These are phyloP conservation scores for Caenorhabditis sp. DNA, from an alignment of 2,888 invertebrate genomes.

Conservation along the genomic window DNA sequence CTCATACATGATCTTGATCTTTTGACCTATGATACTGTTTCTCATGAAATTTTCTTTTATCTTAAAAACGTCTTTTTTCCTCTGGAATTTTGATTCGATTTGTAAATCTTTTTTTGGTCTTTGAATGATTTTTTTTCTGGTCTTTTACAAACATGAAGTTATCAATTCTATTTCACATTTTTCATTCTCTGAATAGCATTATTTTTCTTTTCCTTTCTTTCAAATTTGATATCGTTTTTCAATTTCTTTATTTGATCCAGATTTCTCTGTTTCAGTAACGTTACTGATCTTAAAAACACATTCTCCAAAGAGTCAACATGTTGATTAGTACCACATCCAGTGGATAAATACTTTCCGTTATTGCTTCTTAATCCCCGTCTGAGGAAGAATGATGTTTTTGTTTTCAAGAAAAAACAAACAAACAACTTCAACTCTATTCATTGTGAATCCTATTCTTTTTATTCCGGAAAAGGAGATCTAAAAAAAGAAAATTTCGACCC, in stretches of 20 bases:
- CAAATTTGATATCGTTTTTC: too few relatives aligned
- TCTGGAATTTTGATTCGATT: slow-evolving; percentile 38
- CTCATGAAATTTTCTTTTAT: not conserved
- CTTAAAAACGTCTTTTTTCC: too few relatives aligned
- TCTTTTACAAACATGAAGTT: too few relatives aligned
- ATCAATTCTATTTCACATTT: too few relatives aligned
- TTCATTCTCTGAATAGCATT: too few relatives aligned
- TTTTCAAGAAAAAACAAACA: slow-evolving; percentile 36
- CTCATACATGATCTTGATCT: not conserved
- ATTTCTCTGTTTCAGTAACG: too few relatives aligned
- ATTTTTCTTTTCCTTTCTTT: too few relatives aligned
- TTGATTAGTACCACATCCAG: slow-evolving; percentile 20
- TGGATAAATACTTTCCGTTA: slow-evolving; percentile 5
- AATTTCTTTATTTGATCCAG: too few relatives aligned
- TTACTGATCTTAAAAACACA: not conserved
- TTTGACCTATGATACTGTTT: too few relatives aligned
- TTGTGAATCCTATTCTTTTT: slow-evolving; percentile 16
- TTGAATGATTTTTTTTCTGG: too few relatives aligned
- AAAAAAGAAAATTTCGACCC: slow-evolving; percentile 17
- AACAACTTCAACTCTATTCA: slow-evolving; percentile 57
- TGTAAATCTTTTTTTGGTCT: slow-evolving; percentile 10
- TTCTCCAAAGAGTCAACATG: slow-evolving; percentile 23
- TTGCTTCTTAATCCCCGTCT: slow-evolving; percentile 13
- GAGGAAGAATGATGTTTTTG: slow-evolving; percentile 44
- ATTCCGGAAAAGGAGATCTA: slow-evolving; percentile 13